Base-by-base conservation (phyloP, 2,113 vertebrate species). In the Cebus imitator region DNA sequence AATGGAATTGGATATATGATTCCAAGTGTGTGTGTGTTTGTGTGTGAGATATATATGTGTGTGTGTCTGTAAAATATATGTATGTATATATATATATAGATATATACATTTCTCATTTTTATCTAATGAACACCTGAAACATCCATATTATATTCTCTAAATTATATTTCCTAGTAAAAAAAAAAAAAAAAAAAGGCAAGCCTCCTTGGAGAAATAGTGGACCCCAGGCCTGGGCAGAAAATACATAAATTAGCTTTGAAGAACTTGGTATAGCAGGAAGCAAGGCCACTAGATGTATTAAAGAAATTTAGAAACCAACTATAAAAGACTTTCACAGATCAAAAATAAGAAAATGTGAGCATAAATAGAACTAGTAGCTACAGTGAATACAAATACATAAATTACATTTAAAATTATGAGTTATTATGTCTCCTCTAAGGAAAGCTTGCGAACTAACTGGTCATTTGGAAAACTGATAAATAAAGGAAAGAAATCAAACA, bases 401-500 rank as follows among this genome's bases (percentile, higher is more conserved):
- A 64, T 58, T 61, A 76, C 7, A 70, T 48, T 89, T 76, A 79
- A 81, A 93, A 52, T 48, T 3, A 84, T 55, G 18, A 72, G 17
- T 82, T 64, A 30, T 64, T 64, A 64, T 93, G 13, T 23, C 11
- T 64, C 45, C 6, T 86, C 18, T 70, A 58, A 79, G 12, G 25
- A 55, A 66, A 80, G 1, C 18, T 83, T 75, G 45, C 92, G 40
- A 57, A 85, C 45, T 80, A 95, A 75, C 1, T 61, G 14, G 61
- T 83, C 6, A 86, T 95, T 94, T 64, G 76, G 79, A 92, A 90
- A 96, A 82, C 8, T 55, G 10, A 85, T 40, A 80, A 82, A 45
- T 45, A 87, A 58, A 94, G 48, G 13, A 61, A 88, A 72, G 32
- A 4, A 72, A 30, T 32, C 7, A 80, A 48, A 6, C 6, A 57